Percentiles rank a stretch among this genome's conserved stretches.
Evolutionary conservation across 1,140 invertebrate species (phyloP).

Genomic region (Anadara kagoshimensis): DNA sequence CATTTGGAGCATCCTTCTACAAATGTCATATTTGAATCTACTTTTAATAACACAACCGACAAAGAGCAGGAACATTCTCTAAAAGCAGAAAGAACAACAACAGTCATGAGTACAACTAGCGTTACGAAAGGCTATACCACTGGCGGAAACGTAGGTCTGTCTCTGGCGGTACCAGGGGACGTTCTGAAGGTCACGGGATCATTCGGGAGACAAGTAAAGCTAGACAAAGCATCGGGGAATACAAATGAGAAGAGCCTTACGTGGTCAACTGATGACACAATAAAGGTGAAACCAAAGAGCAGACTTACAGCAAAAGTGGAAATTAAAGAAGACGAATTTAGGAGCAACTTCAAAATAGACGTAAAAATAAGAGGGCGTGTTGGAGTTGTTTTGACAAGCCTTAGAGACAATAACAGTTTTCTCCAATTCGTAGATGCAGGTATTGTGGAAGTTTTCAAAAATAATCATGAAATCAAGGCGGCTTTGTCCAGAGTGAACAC

Average conservation of each 20-base stretch:
- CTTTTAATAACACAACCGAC: constrained; percentile 73
- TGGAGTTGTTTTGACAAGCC: constrained; percentile 37
- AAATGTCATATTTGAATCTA: constrained; percentile 71
- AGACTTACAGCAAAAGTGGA: constrained; percentile 71
- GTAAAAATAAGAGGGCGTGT: constrained; percentile 68
- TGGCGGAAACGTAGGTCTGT: constrained; percentile 72
- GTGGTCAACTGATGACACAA: constrained; percentile 74
- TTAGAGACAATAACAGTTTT: too few relatives aligned
- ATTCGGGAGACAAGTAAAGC: constrained; percentile 72
- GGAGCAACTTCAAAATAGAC: constrained; percentile 64
- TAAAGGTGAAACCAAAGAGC: constrained; percentile 68
- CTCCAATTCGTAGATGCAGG: too few relatives aligned
- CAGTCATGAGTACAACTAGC: constrained; percentile 66
- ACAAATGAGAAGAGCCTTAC: constrained; percentile 70
- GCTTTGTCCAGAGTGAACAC: too few relatives aligned
- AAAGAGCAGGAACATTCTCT: constrained; percentile 74
- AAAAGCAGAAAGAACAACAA: constrained; percentile 72
- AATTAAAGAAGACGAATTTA: constrained; percentile 71
- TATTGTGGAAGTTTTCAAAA: too few relatives aligned
- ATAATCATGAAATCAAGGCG: too few relatives aligned
- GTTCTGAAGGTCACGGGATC: constrained; percentile 71
- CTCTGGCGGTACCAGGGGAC: constrained; percentile 73
- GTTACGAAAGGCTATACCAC: constrained; percentile 71
- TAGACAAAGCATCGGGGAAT: constrained; percentile 71
- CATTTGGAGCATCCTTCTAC: neutral